Conservation (phyloP, 2,797 vertebrate species). For the Caiman crocodilus region DNA sequence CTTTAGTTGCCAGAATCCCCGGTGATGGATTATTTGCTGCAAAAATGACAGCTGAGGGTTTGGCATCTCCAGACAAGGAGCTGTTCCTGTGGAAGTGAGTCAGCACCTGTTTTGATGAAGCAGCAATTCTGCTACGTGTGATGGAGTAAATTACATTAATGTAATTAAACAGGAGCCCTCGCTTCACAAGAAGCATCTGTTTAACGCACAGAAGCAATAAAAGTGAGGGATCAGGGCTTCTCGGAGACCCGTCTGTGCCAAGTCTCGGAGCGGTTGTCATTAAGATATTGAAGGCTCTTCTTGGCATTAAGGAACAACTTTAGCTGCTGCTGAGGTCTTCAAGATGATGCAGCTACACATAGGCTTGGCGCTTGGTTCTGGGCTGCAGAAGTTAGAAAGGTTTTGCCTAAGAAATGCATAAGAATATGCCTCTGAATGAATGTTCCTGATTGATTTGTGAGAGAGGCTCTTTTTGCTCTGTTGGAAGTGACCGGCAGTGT, state of each 20-base stretch:
- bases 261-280: not conserved
- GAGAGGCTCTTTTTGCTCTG: not conserved
- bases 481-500: not conserved
- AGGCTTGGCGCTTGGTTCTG: not conserved
- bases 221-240: not conserved
- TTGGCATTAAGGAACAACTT: not conserved
- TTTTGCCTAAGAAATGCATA: not conserved
- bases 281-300: not conserved
- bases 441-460: not conserved
- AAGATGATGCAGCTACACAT: not conserved
- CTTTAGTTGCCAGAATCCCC: not conserved
- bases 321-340: not conserved
- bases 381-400: not conserved
- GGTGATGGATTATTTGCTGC: not conserved
- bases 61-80: not conserved
- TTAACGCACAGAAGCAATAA: not conserved
- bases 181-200: not conserved
- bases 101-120: not conserved
- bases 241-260: not conserved
- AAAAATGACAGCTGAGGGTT: not conserved
- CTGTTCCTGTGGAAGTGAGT: not conserved
- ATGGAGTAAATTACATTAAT: conserved; percentile 3
- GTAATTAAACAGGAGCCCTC: conserved; percentile 14
- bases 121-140: not conserved
- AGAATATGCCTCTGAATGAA: not conserved